Evolutionary conservation across 2,888 invertebrate species (phyloP), one percentile per base, ranked within the genome.

Genomic region (Thereva unica): DNA sequence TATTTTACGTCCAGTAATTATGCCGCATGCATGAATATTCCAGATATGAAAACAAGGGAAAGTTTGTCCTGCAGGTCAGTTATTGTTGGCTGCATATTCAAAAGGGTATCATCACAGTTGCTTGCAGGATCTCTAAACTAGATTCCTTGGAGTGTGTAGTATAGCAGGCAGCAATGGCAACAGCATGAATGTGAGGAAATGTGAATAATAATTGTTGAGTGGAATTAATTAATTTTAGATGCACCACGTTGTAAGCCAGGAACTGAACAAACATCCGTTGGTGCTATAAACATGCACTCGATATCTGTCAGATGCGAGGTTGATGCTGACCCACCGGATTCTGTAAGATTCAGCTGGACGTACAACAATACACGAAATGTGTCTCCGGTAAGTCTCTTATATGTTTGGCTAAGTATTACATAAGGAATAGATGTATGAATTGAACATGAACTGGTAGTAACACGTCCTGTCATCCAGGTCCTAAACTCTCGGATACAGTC

Each of bases 261-360:
- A 50, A 85, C 85, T 67, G 89, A 90, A 70, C 84, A 86, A 61
- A 87, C 86, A 74, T 87, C 89, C 72, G 81, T 92, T 53, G 89
- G 91, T 2, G 89, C 89, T 3, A 84, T 90, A 35, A 87, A 88
- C 45, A 88, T 88, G 71, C 90, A 91, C 68, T 87, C 88, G 61
- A 84, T 92, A 59, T 84, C 87, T 64, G 87, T 92, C 6, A 85
- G 88, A 63, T 94, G 95, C 77, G 90, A 92, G 70, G 91, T 95
- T 61, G 89, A 91, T 70, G 90, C 94, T 0, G 88, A 91, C 53
- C 90, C 92, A 0, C 84, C 86, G 12, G 87, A 87, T 64, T 84
- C 86, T 0, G 82, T 90, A 44, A 84, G 88, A 73, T 93, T 92
- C 78, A 91, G 89, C 72, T 93, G 93, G 93, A 92, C 92, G 8